Evolutionary conservation across 2,113 vertebrate genomes (phyloP).

Genomic region (Tringa solitaria): DNA sequence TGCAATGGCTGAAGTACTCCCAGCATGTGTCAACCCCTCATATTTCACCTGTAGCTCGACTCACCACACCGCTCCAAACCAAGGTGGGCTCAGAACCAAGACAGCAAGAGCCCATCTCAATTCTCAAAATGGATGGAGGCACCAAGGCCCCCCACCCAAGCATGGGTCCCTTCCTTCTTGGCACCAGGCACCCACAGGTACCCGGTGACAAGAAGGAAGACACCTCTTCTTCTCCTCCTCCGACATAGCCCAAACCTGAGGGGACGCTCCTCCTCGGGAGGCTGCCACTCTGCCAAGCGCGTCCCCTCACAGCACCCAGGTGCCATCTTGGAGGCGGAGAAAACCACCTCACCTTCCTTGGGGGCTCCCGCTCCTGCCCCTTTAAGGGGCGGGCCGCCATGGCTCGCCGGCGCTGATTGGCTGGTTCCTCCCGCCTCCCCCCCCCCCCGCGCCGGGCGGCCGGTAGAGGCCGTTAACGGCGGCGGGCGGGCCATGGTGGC

Average conservation of each 20-base stretch:
- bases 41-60: background rate
- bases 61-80: fast-evolving
- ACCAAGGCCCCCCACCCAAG: background rate
- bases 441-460: background rate
- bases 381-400: background rate
- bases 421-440: background rate
- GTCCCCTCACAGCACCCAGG: fast-evolving
- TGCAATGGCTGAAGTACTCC: background rate
- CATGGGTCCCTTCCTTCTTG: fast-evolving
- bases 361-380: background rate
- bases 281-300: background rate
- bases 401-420: background rate
- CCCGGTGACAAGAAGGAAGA: background rate
- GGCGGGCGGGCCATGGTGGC: background rate
- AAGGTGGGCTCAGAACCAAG: background rate
- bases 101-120: background rate
- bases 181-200: fast-evolving
- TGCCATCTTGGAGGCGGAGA: fast-evolving
- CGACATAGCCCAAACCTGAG: fast-evolving
- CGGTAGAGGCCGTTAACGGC: background rate
- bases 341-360: fast-evolving
- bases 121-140: fast-evolving
- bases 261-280: background rate
- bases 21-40: fast-evolving
- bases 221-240: too few relatives aligned